phyloP scores from a whole-genome alignment of 2,888 invertebrate genomes.

The Drosophila mettleri region DNA sequence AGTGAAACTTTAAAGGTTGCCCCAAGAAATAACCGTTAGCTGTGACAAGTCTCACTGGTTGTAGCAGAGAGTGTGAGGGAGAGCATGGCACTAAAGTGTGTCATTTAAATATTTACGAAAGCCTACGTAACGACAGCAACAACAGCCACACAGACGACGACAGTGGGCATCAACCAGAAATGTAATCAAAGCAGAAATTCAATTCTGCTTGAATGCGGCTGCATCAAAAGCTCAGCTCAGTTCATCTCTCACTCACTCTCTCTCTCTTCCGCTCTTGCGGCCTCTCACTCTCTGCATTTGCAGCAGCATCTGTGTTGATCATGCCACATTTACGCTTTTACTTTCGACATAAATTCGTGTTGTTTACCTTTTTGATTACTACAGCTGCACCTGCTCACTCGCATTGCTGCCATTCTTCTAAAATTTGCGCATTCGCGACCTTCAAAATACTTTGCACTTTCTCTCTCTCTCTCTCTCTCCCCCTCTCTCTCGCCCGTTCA shows the following conservation, averaged over 20 bases:
- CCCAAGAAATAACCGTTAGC: conserved; percentile 40
- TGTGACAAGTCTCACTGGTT: conserved; percentile 18
- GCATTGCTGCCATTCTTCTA: conserved; percentile 10
- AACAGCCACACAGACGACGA: too few relatives aligned
- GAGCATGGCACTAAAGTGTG: conserved; percentile 46
- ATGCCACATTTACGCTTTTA: conserved; percentile 44
- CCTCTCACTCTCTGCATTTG: not conserved
- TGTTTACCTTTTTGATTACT: conserved; percentile 11
- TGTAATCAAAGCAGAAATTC: conserved; percentile 37
- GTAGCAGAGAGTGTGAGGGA: conserved; percentile 1
- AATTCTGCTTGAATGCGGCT: conserved; percentile 38
- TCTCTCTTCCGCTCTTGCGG: not conserved
- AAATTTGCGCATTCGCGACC: conserved; percentile 25
- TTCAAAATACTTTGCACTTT: conserved; percentile 23
- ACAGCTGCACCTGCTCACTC: conserved; percentile 11
- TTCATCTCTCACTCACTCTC: conserved; percentile 4
- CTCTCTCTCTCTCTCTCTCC: conserved; percentile 4
- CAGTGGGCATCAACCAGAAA: conserved; percentile 27
- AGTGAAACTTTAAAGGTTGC: conserved; percentile 53
- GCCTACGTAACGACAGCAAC: conserved; percentile 23
- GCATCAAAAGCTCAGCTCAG: conserved; percentile 21
- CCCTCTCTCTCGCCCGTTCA: not conserved
- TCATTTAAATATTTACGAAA: conserved; percentile 64
- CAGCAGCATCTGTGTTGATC: conserved; percentile 28
- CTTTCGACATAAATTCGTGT: conserved; percentile 41